phyloP scores from a whole-genome alignment of 2,797 vertebrate species.

The Lophotriccus pileatus region DNA sequence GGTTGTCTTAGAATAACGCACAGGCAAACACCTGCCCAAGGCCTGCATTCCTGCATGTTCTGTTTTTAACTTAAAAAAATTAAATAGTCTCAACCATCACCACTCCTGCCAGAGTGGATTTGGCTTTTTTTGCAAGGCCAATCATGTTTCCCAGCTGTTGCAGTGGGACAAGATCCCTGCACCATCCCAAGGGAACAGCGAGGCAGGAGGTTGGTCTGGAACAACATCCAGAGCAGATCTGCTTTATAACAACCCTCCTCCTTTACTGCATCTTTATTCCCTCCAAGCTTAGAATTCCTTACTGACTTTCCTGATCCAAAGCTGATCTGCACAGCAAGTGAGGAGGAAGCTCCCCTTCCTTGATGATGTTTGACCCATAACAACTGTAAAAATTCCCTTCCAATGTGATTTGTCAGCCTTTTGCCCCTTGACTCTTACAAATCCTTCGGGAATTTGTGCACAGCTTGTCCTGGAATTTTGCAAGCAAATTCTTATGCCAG shows the following conservation, averaged over 20 bases:
- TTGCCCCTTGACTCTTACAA: neutral
- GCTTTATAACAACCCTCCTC: neutral
- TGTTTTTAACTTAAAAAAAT: neutral
- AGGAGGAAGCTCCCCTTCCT: neutral
- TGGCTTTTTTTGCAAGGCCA: neutral
- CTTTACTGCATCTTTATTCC: too few relatives aligned
- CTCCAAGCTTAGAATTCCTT: too few relatives aligned
- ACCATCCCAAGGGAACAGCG: neutral
- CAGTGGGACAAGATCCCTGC: neutral
- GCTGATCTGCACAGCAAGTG: neutral
- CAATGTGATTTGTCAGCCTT: neutral
- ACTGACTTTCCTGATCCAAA: neutral
- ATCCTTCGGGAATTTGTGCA: neutral
- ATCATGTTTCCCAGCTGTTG: neutral
- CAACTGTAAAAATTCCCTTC: neutral
- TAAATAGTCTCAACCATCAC: accelerated
- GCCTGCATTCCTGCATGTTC: neutral
- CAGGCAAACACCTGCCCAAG: neutral
- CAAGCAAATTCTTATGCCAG: neutral
- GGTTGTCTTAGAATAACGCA: neutral
- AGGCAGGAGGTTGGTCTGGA: neutral
- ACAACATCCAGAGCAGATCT: neutral
- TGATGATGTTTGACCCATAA: accelerated
- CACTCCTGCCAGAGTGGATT: neutral
- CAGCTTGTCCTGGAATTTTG: neutral